phyloP scores from a whole-genome alignment of 2,888 invertebrate species.

The Drosophila nr. medialis region DNA sequence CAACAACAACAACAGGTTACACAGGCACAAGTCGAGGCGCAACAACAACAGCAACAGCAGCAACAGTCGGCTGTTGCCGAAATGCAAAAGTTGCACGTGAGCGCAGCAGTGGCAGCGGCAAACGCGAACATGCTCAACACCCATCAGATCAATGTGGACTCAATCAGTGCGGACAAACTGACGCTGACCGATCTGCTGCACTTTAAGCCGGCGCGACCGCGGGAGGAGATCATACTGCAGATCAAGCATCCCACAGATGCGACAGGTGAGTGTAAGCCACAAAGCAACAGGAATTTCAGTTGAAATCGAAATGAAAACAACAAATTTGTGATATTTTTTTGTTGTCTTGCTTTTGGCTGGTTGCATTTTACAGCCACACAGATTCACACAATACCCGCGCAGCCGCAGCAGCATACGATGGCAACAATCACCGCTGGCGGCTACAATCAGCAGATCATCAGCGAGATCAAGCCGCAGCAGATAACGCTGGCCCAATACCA shows the following conservation, averaged over 20 bases:
- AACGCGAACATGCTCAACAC: constrained; percentile 72
- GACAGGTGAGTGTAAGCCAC: constrained; percentile 56
- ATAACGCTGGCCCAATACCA: constrained; percentile 83
- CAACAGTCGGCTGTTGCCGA: constrained; percentile 65
- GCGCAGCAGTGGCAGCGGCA: constrained; percentile 43
- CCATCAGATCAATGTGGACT: constrained; percentile 82
- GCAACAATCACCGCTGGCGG: constrained; percentile 81
- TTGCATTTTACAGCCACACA: constrained; percentile 68
- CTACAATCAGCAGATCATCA: constrained; percentile 83
- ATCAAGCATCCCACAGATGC: constrained; percentile 82
- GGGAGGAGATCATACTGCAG: constrained; percentile 83
- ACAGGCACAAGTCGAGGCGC: constrained; percentile 52
- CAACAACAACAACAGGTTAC: constrained; percentile 59
- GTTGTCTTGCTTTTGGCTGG: background rate
- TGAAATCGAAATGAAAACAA: background rate
- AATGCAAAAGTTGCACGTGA: constrained; percentile 55
- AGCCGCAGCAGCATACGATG: constrained; percentile 79
- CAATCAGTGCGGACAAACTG: constrained; percentile 83
- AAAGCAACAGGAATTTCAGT: background rate
- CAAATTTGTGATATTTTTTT: background rate
- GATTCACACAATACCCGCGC: constrained; percentile 80
- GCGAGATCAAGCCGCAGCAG: constrained; percentile 82
- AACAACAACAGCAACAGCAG: constrained; percentile 64
- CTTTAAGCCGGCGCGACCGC: constrained; percentile 81
- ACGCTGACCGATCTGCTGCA: constrained; percentile 83